These are phyloP conservation scores for Urophycis tenuis DNA, from an alignment of 2,797 vertebrate species.

Conservation along the genomic window DNA sequence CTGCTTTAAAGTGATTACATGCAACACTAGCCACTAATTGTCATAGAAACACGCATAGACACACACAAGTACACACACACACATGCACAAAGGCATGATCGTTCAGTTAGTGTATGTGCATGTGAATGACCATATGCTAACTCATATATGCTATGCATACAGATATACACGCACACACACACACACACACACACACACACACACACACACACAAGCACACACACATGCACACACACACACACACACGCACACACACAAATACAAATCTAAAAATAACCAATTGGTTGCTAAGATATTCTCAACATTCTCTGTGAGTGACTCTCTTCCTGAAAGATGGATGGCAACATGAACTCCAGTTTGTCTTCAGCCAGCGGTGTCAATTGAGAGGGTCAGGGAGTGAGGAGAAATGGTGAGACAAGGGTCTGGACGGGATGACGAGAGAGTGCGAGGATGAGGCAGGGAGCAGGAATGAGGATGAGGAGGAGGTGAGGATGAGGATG, in stretches of 20 bases:
- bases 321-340: conserved; percentile 24
- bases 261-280: conserved; percentile 51
- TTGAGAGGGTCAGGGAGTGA: conserved; percentile 8
- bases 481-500: no score
- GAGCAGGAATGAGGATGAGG: no score
- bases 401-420: background rate
- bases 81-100: background rate
- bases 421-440: no score
- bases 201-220: background rate
- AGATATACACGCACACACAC: no score
- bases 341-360: conserved; percentile 37
- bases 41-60: conserved; percentile 16
- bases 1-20: conserved; percentile 46
- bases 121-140: no score
- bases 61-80: background rate
- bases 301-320: conserved; percentile 37
- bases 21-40: conserved; percentile 18
- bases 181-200: conserved; percentile 16
- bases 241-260: conserved; percentile 9
- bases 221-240: conserved; percentile 10
- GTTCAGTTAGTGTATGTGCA: background rate
- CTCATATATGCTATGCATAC: no score
- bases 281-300: conserved; percentile 55
- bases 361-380: conserved; percentile 23
- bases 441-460: no score